Conservation (phyloP, 2,888 invertebrate species). For the Blera fallax region DNA sequence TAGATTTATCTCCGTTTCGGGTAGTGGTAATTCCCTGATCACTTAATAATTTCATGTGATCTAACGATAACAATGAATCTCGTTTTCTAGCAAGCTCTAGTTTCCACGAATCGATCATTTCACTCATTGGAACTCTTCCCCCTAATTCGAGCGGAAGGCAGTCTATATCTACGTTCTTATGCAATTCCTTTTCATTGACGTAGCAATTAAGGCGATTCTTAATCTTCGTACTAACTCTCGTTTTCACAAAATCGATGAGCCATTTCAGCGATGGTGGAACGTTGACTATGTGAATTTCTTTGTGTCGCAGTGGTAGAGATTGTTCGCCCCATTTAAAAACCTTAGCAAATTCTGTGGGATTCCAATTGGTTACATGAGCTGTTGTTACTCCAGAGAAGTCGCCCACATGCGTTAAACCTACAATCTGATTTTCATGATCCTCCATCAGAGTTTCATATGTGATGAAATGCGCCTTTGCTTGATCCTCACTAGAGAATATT, state of each 20-base stretch:
- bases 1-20: conserved; percentile 77
- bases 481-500: conserved; percentile 86
- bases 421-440: conserved; percentile 89
- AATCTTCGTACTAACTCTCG: conserved; percentile 88
- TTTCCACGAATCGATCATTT: conserved; percentile 88
- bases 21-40: conserved; percentile 84
- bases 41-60: conserved; percentile 86
- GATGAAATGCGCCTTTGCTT: conserved; percentile 87
- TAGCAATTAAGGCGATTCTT: conserved; percentile 86
- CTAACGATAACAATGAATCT: conserved; percentile 84
- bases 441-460: conserved; percentile 90
- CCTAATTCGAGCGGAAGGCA: conserved; percentile 89
- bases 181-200: conserved; percentile 84
- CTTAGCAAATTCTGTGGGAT: conserved; percentile 87
- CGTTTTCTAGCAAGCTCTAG: conserved; percentile 85
- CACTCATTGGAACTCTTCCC: conserved; percentile 86
- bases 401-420: conserved; percentile 89
- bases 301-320: conserved; percentile 90
- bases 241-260: conserved; percentile 88
- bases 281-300: conserved; percentile 88
- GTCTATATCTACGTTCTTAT: conserved; percentile 84
- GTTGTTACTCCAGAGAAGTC: conserved; percentile 86
- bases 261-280: conserved; percentile 88
- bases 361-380: conserved; percentile 88
- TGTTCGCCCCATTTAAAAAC: conserved; percentile 91